Evolutionary conservation across 2,797 vertebrate species (phyloP).

Genomic region (Benthosema pterotum): DNA sequence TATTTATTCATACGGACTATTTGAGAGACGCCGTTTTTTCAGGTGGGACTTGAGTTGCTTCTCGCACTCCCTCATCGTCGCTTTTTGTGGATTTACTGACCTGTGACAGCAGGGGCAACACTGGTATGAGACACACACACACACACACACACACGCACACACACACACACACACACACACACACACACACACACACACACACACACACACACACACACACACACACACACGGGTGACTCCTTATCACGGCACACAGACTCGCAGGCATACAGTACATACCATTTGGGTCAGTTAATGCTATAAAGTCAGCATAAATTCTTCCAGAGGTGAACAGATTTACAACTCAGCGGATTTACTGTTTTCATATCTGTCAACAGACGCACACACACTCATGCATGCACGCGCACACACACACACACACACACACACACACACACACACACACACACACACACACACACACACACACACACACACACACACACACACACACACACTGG

Average conservation of each 20-base stretch:
- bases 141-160: not conserved
- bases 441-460: too few species aligned
- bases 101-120: slow-evolving; percentile 7
- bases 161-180: not conserved
- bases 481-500: slow-evolving; percentile 23
- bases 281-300: slow-evolving; percentile 21
- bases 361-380: slow-evolving; percentile 26
- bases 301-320: slow-evolving; percentile 26
- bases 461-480: slow-evolving; percentile 1
- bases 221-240: slow-evolving; percentile 1
- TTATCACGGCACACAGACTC: slow-evolving; percentile 12
- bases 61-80: slow-evolving; percentile 1
- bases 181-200: not conserved
- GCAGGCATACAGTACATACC: slow-evolving; percentile 4
- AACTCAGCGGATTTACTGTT: slow-evolving; percentile 22
- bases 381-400: not conserved
- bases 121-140: not conserved
- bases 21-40: slow-evolving; percentile 11
- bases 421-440: not conserved
- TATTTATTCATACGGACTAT: slow-evolving; percentile 8
- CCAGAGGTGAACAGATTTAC: slow-evolving; percentile 9
- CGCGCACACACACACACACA: not conserved
- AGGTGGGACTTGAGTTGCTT: slow-evolving; percentile 7
- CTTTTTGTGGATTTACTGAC: slow-evolving; percentile 18
- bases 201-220: slow-evolving; percentile 1